These are phyloP conservation scores for Drosophila gunungcola DNA, from an alignment of 1,140 invertebrate species.

Conservation along the genomic window DNA sequence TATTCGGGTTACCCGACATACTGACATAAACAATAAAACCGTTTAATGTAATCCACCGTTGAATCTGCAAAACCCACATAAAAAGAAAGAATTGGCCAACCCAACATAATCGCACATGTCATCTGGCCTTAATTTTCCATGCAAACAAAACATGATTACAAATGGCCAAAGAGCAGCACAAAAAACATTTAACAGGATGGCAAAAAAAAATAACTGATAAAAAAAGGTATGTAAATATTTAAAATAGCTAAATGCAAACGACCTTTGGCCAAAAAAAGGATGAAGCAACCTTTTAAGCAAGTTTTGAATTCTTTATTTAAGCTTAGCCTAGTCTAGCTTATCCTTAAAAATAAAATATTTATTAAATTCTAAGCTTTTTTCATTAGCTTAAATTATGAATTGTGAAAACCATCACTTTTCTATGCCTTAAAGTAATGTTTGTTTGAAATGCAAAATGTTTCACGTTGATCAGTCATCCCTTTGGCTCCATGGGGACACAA, in stretches of 20 bases:
- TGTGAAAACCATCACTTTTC: too few relatives aligned
- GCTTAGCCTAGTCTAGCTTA: too few relatives aligned
- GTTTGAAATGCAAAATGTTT: slow-evolving; percentile 20
- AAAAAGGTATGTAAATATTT: slow-evolving; percentile 29
- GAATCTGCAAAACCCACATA: slow-evolving; percentile 18
- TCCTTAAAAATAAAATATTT: too few relatives aligned
- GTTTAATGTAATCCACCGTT: slow-evolving; percentile 32
- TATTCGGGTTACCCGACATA: slow-evolving; percentile 14
- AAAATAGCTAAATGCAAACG: slow-evolving; percentile 31
- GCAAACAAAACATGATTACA: slow-evolving; percentile 74
- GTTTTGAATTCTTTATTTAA: too few relatives aligned
- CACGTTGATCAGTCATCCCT: slow-evolving; percentile 38
- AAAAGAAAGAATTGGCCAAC: slow-evolving; percentile 24
- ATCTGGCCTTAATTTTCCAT: slow-evolving; percentile 63
- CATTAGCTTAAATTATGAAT: too few relatives aligned
- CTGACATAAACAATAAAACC: slow-evolving; percentile 53
- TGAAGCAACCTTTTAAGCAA: too few relatives aligned
- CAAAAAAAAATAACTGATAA: slow-evolving; percentile 18
- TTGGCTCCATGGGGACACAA: slow-evolving; percentile 29
- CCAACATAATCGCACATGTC: slow-evolving; percentile 72
- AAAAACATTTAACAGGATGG: slow-evolving; percentile 10
- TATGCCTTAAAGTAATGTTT: background rate
- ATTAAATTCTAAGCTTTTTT: too few relatives aligned
- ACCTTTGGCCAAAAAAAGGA: background rate
- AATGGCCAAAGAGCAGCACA: slow-evolving; percentile 25